phyloP scores from a whole-genome alignment of 2,888 invertebrate species.

The Mactromeris polynyma region DNA sequence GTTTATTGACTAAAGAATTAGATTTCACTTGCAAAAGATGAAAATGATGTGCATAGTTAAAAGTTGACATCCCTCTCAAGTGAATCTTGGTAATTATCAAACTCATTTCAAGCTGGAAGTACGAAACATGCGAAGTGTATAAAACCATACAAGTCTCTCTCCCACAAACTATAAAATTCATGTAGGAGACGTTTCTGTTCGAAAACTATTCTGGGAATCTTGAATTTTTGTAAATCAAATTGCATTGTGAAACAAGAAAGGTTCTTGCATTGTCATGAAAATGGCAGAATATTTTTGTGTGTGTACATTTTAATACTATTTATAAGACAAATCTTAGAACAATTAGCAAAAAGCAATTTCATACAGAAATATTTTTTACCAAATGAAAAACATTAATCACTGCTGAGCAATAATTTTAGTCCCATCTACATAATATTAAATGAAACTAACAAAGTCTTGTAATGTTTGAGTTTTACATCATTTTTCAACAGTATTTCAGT shows the following conservation, averaged over 20 bases:
- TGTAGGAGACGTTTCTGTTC: not conserved
- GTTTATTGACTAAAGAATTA: slow-evolving; percentile 26
- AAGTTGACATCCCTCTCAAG: not conserved
- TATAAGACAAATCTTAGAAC: too few species aligned
- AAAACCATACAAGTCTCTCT: not conserved
- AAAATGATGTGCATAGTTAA: slow-evolving; percentile 4
- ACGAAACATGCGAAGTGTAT: not conserved
- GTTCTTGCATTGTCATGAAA: not conserved
- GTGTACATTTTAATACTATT: too few species aligned
- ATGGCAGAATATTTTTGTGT: too few species aligned
- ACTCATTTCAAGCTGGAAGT: not conserved
- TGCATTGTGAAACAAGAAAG: not conserved
- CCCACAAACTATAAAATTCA: not conserved
- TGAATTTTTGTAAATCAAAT: not conserved
- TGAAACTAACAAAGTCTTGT: too few species aligned
- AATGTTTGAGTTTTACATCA: too few species aligned
- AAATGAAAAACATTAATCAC: too few species aligned
- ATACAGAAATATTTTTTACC: too few species aligned
- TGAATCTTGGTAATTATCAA: not conserved
- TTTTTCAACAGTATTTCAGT: too few species aligned
- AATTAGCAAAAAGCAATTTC: too few species aligned
- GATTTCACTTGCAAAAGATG: slow-evolving; percentile 11
- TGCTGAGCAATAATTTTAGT: too few species aligned
- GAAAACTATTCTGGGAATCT: not conserved
- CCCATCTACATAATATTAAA: too few species aligned